phyloP scores from a whole-genome alignment of 2,797 vertebrate species.

The Melanotaenia pygmaea region DNA sequence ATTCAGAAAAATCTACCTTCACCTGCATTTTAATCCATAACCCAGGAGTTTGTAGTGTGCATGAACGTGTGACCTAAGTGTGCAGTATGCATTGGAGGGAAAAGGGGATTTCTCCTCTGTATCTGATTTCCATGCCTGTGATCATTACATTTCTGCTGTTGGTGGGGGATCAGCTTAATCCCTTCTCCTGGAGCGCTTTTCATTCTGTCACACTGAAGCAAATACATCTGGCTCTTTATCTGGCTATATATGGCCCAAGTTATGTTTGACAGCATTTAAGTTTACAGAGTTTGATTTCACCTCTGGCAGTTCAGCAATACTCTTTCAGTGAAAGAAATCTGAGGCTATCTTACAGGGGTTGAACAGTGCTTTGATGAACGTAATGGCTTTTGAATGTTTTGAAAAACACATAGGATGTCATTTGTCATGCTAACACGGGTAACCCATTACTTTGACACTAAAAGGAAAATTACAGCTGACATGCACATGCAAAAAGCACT shows the following conservation, averaged over 20 bases:
- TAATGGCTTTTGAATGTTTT: conserved; percentile 9
- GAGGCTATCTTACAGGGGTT: not conserved
- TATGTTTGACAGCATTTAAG: conserved; percentile 5
- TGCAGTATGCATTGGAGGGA: conserved; percentile 17
- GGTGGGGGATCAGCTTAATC: conserved; percentile 60
- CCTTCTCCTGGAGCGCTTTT: conserved; percentile 52
- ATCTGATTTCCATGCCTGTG: conserved; percentile 59
- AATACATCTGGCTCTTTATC: conserved; percentile 41
- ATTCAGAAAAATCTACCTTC: conserved; percentile 29
- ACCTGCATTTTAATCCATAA: conserved; percentile 37
- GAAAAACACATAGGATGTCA: not conserved
- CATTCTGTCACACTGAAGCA: conserved; percentile 44
- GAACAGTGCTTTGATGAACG: conserved; percentile 2
- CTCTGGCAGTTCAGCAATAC: not conserved
- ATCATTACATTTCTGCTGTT: conserved; percentile 64
- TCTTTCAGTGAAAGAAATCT: conserved; percentile 6
- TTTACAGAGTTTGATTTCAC: conserved; percentile 8
- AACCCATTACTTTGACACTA: not conserved
- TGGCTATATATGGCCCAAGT: conserved; percentile 31
- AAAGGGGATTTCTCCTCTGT: conserved; percentile 36
- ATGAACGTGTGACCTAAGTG: conserved; percentile 1
- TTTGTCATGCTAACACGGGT: conserved; percentile 13
- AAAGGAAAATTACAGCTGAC: not conserved
- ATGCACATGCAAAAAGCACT: not conserved
- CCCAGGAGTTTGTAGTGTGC: conserved; percentile 24